These are phyloP conservation scores for Anolis carolinensis DNA, from an alignment of 2,113 vertebrate genomes.

Conservation along the genomic window DNA sequence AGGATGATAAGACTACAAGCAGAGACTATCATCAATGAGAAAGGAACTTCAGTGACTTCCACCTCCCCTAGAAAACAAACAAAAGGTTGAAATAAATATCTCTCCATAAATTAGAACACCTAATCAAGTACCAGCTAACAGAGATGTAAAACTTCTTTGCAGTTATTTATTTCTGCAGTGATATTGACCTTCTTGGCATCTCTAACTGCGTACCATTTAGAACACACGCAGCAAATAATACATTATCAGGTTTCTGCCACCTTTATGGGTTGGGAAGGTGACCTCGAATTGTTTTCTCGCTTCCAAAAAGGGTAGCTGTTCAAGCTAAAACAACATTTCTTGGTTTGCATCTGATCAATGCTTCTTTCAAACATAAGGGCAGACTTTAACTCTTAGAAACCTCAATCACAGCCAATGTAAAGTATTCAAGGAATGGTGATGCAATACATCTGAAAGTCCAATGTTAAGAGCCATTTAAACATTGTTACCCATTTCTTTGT, in stretches of 20 bases:
- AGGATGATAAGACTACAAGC: slow-evolving; percentile 81
- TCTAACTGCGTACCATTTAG: neutral
- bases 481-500: neutral
- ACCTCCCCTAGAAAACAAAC: slow-evolving; percentile 71
- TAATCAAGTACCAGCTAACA: neutral
- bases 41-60: slow-evolving; percentile 68
- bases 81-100: neutral
- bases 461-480: neutral
- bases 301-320: too few species aligned
- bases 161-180: neutral
- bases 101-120: neutral
- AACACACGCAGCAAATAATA: neutral
- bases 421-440: neutral
- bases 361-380: too few species aligned
- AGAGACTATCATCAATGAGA: slow-evolving; percentile 82
- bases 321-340: too few species aligned
- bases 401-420: too few species aligned
- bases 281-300: too few species aligned
- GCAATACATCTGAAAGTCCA: neutral
- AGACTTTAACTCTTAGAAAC: too few species aligned
- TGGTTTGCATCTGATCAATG: too few species aligned
- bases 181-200: neutral
- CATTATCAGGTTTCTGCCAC: neutral
- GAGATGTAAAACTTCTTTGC: neutral
- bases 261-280: too few species aligned